Conservation (phyloP, 2,888 invertebrate species). For the Amaurobius ferox region DNA sequence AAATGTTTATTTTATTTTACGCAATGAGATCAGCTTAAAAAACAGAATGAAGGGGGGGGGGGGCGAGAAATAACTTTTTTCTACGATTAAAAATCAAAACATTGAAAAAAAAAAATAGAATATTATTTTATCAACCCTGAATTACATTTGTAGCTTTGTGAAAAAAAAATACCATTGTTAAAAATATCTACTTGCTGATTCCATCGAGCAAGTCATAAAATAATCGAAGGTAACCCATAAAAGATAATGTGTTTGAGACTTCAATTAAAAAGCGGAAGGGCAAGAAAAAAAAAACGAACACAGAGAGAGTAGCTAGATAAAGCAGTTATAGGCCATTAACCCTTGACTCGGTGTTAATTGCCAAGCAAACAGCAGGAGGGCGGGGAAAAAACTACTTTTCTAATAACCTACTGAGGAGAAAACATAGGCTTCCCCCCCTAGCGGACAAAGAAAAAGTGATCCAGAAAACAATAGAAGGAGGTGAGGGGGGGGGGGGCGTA, state of each 20-base stretch:
- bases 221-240: not conserved
- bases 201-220: no score
- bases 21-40: no score
- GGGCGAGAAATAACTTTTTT: no score
- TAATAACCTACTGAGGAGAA: slow-evolving; percentile 49
- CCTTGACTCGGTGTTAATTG: slow-evolving; percentile 32
- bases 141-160: not conserved
- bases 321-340: slow-evolving; percentile 9
- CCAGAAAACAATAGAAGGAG: slow-evolving; percentile 11
- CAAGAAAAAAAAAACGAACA: not conserved
- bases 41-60: no score
- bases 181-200: not conserved
- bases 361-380: slow-evolving; percentile 38
- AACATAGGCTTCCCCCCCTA: slow-evolving; percentile 5
- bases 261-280: not conserved
- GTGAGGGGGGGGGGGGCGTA: not conserved
- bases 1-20: no score
- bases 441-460: slow-evolving; percentile 19
- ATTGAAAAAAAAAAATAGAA: no score
- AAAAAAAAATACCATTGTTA: not conserved
- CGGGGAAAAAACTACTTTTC: slow-evolving; percentile 33
- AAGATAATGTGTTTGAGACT: not conserved
- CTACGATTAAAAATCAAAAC: no score
- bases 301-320: not conserved
- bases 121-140: not conserved